Conservation (phyloP, 2,113 vertebrate species). For the Rhea pennata region DNA sequence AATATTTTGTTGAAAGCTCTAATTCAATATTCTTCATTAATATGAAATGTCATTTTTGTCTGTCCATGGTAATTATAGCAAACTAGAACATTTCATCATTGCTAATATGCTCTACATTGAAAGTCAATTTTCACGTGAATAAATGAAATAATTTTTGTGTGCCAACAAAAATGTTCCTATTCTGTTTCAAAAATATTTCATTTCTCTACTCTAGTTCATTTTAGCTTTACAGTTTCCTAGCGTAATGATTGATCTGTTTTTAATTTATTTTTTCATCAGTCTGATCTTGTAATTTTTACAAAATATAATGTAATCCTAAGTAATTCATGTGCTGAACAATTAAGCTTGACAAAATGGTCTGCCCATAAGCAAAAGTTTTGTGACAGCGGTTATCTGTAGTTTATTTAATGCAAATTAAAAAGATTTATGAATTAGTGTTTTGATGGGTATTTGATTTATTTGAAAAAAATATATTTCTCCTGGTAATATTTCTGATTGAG, state of each 20-base stretch:
- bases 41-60: background rate
- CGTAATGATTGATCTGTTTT: background rate
- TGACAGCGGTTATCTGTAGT: background rate
- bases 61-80: background rate
- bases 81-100: background rate
- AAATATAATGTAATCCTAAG: background rate
- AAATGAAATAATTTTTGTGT: background rate
- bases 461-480: background rate
- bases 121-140: background rate
- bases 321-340: background rate
- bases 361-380: background rate
- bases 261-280: background rate
- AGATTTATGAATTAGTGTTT: background rate
- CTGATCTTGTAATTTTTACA: background rate
- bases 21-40: background rate
- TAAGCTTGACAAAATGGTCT: background rate
- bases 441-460: background rate
- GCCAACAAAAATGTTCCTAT: background rate
- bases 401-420: background rate
- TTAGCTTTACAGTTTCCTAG: background rate
- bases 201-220: background rate
- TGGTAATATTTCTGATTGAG: background rate
- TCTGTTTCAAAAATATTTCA: background rate
- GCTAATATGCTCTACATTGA: background rate
- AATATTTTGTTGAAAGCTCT: background rate